Evolutionary conservation across 2,888 invertebrate species (phyloP), one percentile per base, ranked within the genome.

Genomic region (Ophion obscuratus): DNA sequence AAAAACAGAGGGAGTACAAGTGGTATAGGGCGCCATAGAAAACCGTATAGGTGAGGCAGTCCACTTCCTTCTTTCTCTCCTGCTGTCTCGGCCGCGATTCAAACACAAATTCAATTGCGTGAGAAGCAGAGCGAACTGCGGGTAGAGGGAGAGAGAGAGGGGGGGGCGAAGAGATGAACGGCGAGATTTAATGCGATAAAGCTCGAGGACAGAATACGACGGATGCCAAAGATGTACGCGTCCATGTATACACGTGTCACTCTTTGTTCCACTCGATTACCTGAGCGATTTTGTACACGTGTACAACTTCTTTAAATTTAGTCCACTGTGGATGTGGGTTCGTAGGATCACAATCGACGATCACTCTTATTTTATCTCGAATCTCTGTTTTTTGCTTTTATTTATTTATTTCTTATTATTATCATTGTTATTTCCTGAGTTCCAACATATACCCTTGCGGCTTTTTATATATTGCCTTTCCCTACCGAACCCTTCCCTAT

Each of bases 161-260:
- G 53, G 14, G 47, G 4, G 14, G 53, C 11, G 57, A 14, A 14
- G 24, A 27, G 40, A 68, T 24, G 40, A 40, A 40, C 17, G 44
- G 27, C n/a, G 31, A 61, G 70, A 64, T 79, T 47, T n/a, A 14
- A 68, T 62, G 11, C 44, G 44, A 40, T n/a, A 36, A 75, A 47
- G 27, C 20, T 66, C n/a, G 57, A 44, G 53, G 11, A 24, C 17
- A n/a, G 17, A 61, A 68, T 11, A 20, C 17, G 47, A 47, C 9
- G 10, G 62, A 57, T 59, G 11, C 6, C 11, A 11, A 0, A 64
- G 53, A 20, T 1, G 27, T 70, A 36, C 27, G 9, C 47, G 47
- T 40, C n/a, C 61, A 4, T 36, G 31, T n/a, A 44, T 68, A 10
- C 11, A 2, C 9, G 11, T 17, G 47, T 76, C 62, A 62, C 24